phyloP scores from a whole-genome alignment of 2,113 vertebrate species.

The Tachuris rubrigastra region DNA sequence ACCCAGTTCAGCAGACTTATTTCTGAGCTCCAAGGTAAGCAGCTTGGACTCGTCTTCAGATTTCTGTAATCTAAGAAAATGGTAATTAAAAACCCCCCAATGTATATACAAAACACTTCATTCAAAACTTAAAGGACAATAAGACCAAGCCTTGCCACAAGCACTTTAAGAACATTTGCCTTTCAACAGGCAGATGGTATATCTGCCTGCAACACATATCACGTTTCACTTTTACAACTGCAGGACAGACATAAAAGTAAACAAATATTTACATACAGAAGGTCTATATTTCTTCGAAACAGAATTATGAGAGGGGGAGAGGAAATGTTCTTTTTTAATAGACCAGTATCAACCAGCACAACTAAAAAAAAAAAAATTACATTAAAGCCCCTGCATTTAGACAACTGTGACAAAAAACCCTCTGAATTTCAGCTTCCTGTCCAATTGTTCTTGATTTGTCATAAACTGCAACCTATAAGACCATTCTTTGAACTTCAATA shows the following conservation, averaged over 20 bases:
- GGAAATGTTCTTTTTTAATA: not conserved
- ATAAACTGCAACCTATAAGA: not conserved
- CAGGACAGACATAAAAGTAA: not conserved
- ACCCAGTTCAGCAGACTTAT: constrained; percentile 75
- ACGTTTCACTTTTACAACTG: not conserved
- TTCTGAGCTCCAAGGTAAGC: constrained; percentile 60
- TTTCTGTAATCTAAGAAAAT: constrained; percentile 63
- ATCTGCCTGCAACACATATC: not conserved
- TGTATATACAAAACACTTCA: not conserved
- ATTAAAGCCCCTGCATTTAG: not conserved
- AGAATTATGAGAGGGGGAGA: not conserved
- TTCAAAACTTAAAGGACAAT: not conserved
- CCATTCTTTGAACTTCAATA: not conserved
- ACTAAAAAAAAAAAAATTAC: not conserved
- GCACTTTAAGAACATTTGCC: not conserved
- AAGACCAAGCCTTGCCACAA: not conserved
- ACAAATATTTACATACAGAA: not conserved
- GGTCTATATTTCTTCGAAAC: not conserved
- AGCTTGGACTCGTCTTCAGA: constrained; percentile 53
- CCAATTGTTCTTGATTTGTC: not conserved
- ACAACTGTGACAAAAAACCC: not conserved
- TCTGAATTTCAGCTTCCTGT: not conserved
- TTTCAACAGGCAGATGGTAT: not conserved
- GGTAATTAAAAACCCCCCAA: not conserved
- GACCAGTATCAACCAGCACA: not conserved